Evolutionary conservation across 2,888 invertebrate species (phyloP), one percentile per base, ranked within the genome.

Genomic region (Mesorhabditis sp.): DNA sequence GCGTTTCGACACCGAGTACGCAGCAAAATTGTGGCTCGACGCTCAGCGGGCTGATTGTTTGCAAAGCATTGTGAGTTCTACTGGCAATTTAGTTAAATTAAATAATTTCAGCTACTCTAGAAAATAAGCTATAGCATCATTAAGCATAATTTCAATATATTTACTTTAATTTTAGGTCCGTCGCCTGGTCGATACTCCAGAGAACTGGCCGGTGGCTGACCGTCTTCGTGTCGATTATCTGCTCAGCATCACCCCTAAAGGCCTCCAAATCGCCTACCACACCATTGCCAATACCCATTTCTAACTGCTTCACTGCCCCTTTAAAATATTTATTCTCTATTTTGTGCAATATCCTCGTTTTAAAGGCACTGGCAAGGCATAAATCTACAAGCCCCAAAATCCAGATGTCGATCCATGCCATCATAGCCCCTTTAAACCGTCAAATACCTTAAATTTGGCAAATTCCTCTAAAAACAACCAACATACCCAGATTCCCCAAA

Each of bases 21-120:
- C 86, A 45, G 84, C 86, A 67, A 84, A 84, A 68, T 77, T 93
- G 70, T 94, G 94, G 94, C 85, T 94, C 74, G 94, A 94, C 66
- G 74, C 73, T 13, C 67, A 67, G 10, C 45, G 75, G 43, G 76
- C 75, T 42, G 58, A 75, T 50, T 50, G 58, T 50, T 10, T 50
- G 58, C 10, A 10, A n/a, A 50, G n/a, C n/a, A 50, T 50, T 10
- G 58, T 50, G 58, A 50, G 58, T 50, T 50, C n/a, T 50, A n/a
- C 58, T 50, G 7, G n/a, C 58, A 50, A 50, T 50, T 50, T 50
- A n/a, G 10, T 50, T n/a, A 50, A 10, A 50, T 13, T 50, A 13
- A 50, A n/a, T 50, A n/a, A n/a, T 50, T 50, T 50, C 28, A 28
- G 28, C 28, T 28, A 28, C 28, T 28, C 28, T 28, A 28, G 28